Base-by-base conservation (phyloP, 1,140 invertebrate genomes). In the Cardiocondyla obscurior region DNA sequence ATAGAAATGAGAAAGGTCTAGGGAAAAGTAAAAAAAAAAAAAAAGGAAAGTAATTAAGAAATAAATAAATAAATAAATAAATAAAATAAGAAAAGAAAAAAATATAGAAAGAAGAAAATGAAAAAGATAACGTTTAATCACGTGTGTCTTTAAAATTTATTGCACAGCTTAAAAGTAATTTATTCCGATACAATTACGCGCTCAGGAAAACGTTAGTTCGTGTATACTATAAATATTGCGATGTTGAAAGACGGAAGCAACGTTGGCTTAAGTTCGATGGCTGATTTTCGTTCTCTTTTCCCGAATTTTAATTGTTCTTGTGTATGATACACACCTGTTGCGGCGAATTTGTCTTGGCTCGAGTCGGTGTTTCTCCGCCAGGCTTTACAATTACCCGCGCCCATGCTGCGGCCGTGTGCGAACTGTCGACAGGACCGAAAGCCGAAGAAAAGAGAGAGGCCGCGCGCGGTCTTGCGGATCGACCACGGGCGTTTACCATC, bases 241-340 rank as follows among this genome's bases (percentile, higher is more conserved):
- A 67, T 22, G 12, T 6, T 7, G 12, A 3, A 8, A 6, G 0
- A 22, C 0, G 39, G 3, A 72, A 49, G 6, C n/a, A 12, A 0
- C 8, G 49, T 25, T 10, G 22, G 36, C 1, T 10, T 16, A n/a
- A 8, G n/a, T 57, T 57, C 42, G 42, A 42, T 12, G 2, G 3
- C 3, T 25, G 42, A 2, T 33, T 10, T 1, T 55, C 64, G 8
- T 2, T 2, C 10, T 39, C 10, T 72, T 39, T 6, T 4, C 16
- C 5, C 12, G 8, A 67, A 2, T 19, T 42, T 0, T 19, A 28
- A n/a, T 14, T 14, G 12, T 44, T 3, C 44, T 16, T n/a, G 7
- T 14, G 3, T 12, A 5, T n/a, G 46, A 4, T 79, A 79, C 74
- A 25, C 74, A 79, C 74, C 74, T 79, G 74, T 79, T 79, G 74